These are phyloP conservation scores for Ochropleura leucogaster DNA, from an alignment of 2,888 invertebrate genomes.

Conservation along the genomic window DNA sequence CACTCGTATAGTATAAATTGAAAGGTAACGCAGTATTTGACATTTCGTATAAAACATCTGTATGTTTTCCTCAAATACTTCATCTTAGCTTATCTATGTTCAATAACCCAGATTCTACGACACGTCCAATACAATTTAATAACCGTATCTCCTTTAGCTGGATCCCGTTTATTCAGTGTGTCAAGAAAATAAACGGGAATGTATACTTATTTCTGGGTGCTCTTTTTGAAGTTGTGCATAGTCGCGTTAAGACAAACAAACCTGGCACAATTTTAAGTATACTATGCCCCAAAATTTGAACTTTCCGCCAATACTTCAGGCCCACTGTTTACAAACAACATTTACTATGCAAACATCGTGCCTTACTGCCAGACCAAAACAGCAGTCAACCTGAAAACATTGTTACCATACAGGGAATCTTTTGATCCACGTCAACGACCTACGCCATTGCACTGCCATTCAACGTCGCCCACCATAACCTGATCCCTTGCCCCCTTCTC, in stretches of 20 bases:
- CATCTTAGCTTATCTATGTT: constrained; percentile 4
- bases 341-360: constrained; percentile 18
- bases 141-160: constrained; percentile 10
- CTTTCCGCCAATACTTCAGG: background rate
- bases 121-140: constrained; percentile 12
- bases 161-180: constrained; percentile 7
- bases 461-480: constrained; percentile 59
- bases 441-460: constrained; percentile 68
- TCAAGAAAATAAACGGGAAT: background rate
- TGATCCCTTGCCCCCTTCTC: constrained; percentile 53
- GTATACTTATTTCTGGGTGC: background rate
- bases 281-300: background rate
- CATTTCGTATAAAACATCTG: background rate
- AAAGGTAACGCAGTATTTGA: background rate
- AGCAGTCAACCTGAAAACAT: constrained; percentile 39
- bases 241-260: background rate
- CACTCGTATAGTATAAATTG: background rate
- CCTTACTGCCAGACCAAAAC: constrained; percentile 20
- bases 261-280: background rate
- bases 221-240: background rate
- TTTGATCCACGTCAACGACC: constrained; percentile 72
- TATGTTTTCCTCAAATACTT: background rate
- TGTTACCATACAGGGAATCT: constrained; percentile 46
- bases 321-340: constrained; percentile 40
- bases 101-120: constrained; percentile 30